phyloP scores from a whole-genome alignment of 2,888 invertebrate species.

The Mythimna pallens region DNA sequence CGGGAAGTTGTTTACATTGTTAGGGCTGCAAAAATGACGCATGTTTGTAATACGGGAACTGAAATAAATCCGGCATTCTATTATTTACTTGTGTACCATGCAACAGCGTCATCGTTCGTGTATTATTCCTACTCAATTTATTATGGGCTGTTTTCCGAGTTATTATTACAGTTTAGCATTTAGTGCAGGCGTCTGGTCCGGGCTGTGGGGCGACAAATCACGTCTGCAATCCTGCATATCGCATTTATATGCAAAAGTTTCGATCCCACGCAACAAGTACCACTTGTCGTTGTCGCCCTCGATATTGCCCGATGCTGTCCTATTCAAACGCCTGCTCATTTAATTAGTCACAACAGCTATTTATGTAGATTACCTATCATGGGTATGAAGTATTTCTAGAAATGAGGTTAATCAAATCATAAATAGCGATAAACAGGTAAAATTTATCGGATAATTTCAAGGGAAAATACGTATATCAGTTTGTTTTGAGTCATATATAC shows the following conservation, averaged over 20 bases:
- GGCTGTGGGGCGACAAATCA: conserved; percentile 74
- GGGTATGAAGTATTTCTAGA: conserved; percentile 34
- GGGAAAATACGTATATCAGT: conserved; percentile 31
- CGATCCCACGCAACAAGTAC: conserved; percentile 85
- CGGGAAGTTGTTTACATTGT: conserved; percentile 74
- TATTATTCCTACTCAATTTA: conserved; percentile 42
- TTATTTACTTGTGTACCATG: conserved; percentile 13
- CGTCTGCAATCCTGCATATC: conserved; percentile 68
- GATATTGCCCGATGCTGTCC: conserved; percentile 63
- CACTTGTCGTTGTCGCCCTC: conserved; percentile 75
- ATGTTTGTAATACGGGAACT: conserved; percentile 21
- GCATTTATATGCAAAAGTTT: conserved; percentile 78
- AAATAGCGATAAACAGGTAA: conserved; percentile 55
- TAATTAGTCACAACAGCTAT: conserved; percentile 63
- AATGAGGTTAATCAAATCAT: conserved; percentile 38
- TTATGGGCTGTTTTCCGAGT: conserved; percentile 50
- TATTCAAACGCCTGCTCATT: conserved; percentile 56
- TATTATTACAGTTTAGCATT: conserved; percentile 72
- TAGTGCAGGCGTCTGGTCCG: conserved; percentile 71
- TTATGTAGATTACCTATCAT: conserved; percentile 47
- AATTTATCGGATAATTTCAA: conserved; percentile 33
- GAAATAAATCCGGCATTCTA: conserved; percentile 27
- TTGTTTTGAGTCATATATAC: conserved; percentile 3
- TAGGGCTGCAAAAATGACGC: conserved; percentile 43
- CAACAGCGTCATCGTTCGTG: conserved; percentile 28